Percentiles rank a stretch among this genome's conserved stretches.
Conservation (phyloP, 2,113 vertebrate species). For the Campylomormyrus tamandua region DNA sequence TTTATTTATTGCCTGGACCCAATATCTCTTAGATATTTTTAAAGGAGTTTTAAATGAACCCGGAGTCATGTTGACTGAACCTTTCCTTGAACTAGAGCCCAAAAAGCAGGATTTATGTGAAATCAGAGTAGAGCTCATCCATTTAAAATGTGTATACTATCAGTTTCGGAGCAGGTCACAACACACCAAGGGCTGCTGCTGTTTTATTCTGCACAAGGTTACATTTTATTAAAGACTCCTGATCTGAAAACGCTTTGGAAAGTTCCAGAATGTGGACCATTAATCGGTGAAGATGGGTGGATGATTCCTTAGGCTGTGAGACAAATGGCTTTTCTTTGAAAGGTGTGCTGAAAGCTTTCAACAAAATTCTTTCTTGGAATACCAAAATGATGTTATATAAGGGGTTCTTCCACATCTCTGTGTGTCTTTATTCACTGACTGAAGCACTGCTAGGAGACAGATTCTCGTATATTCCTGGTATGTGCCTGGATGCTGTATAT, state of each 20-base stretch:
- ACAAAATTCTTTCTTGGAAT: background rate
- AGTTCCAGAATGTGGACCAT: background rate
- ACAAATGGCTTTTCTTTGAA: background rate
- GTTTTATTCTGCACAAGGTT: background rate
- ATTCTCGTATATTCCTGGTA: background rate
- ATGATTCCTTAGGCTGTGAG: background rate
- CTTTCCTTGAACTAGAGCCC: background rate
- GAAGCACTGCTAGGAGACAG: background rate
- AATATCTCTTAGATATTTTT: background rate
- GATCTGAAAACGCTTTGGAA: background rate
- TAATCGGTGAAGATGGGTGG: background rate
- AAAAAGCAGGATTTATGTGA: background rate
- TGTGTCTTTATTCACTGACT: background rate
- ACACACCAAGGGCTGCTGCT: background rate
- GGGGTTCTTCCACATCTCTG: background rate
- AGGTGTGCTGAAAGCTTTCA: background rate
- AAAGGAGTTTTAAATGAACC: background rate
- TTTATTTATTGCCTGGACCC: background rate
- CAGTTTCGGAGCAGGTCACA: background rate
- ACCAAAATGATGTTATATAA: conserved; percentile 5
- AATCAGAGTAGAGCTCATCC: background rate
- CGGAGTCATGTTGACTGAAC: background rate
- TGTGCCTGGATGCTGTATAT: conserved; percentile 16
- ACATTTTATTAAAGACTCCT: background rate
- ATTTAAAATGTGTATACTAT: background rate